A percentile compares a stretch with the other conserved stretches of the same genome.
Conservation (phyloP, 2,113 vertebrate species). For the Urocolius indicus region DNA sequence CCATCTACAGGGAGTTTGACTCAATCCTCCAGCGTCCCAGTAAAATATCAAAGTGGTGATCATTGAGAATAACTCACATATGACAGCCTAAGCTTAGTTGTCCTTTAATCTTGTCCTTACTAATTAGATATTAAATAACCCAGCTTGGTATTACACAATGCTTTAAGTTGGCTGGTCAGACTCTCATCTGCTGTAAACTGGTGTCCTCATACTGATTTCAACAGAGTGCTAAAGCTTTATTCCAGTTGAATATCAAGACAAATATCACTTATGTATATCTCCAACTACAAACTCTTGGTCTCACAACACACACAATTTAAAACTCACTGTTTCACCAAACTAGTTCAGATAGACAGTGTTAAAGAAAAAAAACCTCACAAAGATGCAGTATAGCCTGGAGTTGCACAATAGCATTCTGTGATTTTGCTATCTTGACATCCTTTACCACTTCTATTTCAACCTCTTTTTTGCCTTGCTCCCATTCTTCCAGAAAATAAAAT, state of each 20-base stretch:
- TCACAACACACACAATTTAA: not conserved
- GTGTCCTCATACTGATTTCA: not conserved
- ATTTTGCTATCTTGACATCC: slow-evolving; percentile 14
- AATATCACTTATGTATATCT: not conserved
- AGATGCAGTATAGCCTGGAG: not conserved
- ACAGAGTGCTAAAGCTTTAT: not conserved
- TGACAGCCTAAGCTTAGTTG: not conserved
- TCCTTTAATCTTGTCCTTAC: not conserved
- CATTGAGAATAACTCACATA: not conserved
- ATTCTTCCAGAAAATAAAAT: slow-evolving; percentile 76
- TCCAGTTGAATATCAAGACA: not conserved
- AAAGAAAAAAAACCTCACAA: not conserved
- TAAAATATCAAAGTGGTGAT: not conserved
- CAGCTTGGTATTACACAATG: not conserved
- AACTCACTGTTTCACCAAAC: not conserved
- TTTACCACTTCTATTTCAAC: slow-evolving; percentile 54
- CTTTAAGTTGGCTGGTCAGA: not conserved
- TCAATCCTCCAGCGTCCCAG: not conserved
- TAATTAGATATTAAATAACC: not conserved
- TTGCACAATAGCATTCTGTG: not conserved
- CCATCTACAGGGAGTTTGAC: not conserved
- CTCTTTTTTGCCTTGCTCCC: slow-evolving; percentile 55
- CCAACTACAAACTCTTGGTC: not conserved
- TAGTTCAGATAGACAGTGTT: not conserved
- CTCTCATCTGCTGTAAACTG: not conserved